Evolutionary conservation across 2,113 vertebrate species (phyloP), one percentile per base, ranked within the genome.

Genomic region (Telmatochromis sp.): DNA sequence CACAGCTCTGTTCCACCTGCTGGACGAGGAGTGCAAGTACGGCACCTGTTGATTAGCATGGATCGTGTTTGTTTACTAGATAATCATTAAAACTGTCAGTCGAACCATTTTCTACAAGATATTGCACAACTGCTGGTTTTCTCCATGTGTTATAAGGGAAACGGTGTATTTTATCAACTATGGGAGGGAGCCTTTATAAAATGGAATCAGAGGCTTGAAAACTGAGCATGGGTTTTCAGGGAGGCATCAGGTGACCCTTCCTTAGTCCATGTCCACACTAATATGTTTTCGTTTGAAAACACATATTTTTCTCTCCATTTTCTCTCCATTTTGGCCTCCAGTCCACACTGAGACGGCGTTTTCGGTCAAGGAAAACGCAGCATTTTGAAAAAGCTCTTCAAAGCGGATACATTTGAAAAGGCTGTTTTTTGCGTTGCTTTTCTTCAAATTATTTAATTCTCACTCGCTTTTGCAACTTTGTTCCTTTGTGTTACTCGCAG

Each of bases 1-100:
- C 55, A 99, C 98, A 0, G 99, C 98, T 19, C 94, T 99, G 83
- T 97, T 99, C 96, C 98, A 99, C 94, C 97, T 99, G 95, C 97
- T 99, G 96, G 98, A 99, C 86, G 98, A 99, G 90, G 98, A 99
- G 95, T 98, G 98, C 98, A 99, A 99, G 98, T 99, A 95, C 94
- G 98, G 96, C 84, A 73, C 45, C 89, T 73, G 28, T 79, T 53
- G 35, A 58, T 7, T 80, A 15, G 7, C 11, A 42, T 51, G 28
- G 15, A 10, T 11, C 7, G 0, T 68, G 71, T 47, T 54, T 40
- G 37, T 54, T 26, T 73, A 63, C 45, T n/a, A 78, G 42, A 78
- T 47, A 47, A 75, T 78, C 15, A 31, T 78, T 78, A 28, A 50
- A 78, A 50, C 9, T 31, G 26, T 50, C 14, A 28, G 26, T 75